These are phyloP conservation scores for Epinotia ramella DNA, from an alignment of 2,888 invertebrate genomes.

Conservation along the genomic window DNA sequence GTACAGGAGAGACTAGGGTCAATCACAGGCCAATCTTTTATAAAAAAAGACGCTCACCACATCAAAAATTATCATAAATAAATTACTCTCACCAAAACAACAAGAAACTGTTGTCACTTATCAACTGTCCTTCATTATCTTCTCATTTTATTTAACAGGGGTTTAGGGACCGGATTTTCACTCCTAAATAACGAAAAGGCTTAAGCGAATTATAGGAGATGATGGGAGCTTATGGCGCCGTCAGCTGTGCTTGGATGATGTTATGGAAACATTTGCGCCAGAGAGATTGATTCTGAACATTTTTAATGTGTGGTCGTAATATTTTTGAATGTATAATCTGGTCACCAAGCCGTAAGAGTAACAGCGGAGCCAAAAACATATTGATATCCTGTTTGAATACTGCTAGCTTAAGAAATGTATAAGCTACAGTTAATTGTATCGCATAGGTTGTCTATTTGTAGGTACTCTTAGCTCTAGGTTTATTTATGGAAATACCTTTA, in stretches of 20 bases:
- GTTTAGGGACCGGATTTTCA: conserved; percentile 2
- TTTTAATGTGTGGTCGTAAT: neutral
- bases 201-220: conserved; percentile 15
- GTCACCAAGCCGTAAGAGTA: too few species aligned
- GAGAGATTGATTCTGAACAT: neutral
- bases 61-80: neutral
- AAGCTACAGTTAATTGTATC: too few species aligned
- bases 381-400: too few species aligned
- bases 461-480: too few species aligned
- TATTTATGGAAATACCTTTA: too few species aligned
- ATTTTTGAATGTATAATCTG: too few species aligned
- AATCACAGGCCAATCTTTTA: too few species aligned
- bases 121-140: conserved; percentile 10
- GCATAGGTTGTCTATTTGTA: too few species aligned
- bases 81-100: neutral
- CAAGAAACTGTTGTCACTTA: neutral
- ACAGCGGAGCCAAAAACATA: too few species aligned
- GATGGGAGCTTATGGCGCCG: conserved; percentile 9
- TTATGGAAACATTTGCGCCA: neutral
- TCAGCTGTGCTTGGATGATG: conserved; percentile 8
- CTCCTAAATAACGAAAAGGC: conserved; percentile 17
- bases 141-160: neutral
- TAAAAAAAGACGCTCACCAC: too few species aligned
- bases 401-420: too few species aligned
- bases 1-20: too few species aligned